Evolutionary conservation across 2,888 invertebrate species (phyloP), one percentile per base, ranked within the genome.

Genomic region (Ommatoiulus sabulosus): DNA sequence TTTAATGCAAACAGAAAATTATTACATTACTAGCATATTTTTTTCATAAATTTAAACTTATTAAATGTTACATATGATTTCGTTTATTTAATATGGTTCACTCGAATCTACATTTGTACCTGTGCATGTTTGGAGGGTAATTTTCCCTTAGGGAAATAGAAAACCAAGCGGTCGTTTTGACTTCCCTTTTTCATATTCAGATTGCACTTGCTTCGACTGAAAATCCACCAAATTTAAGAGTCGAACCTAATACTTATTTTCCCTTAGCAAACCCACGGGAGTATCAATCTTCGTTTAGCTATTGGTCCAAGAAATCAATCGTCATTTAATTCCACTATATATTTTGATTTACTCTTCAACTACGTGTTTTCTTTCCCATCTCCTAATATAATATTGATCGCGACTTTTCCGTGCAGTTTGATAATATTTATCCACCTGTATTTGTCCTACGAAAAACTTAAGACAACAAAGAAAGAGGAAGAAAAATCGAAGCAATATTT

Each of bases 281-380:
- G 80, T 80, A 80, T 80, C 12, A 80, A 80, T 80, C 35, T 80
- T 80, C 80, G 80, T 80, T 80, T 15, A 35, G 24, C 10, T 35
- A 35, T 80, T 35, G 80, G 35, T 24, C 80, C 80, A 80, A 80
- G 80, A 80, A 80, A 80, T 80, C 80, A 80, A 80, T 80, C 24
- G 72, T 72, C 24, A 72, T 72, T 20, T 72, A 24, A 8, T 24
- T 20, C 3, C 35, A 80, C 80, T 12, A 10, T 80, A 35, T 80
- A 80, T 80, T 35, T 80, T 80, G 24, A 80, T 80, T 35, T 35
- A 12, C 80, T 80, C 24, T 12, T 24, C 80, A 80, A 35, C 80
- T 7, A 80, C 24, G 80, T 35, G 80, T 80, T 80, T 35, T 35
- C 24, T 35, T 24, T 80, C 15, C 35, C 10, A 12, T 35, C 35